These are phyloP conservation scores for Spinus olivaceus DNA, from an alignment of 2,797 vertebrate genomes.

Conservation along the genomic window DNA sequence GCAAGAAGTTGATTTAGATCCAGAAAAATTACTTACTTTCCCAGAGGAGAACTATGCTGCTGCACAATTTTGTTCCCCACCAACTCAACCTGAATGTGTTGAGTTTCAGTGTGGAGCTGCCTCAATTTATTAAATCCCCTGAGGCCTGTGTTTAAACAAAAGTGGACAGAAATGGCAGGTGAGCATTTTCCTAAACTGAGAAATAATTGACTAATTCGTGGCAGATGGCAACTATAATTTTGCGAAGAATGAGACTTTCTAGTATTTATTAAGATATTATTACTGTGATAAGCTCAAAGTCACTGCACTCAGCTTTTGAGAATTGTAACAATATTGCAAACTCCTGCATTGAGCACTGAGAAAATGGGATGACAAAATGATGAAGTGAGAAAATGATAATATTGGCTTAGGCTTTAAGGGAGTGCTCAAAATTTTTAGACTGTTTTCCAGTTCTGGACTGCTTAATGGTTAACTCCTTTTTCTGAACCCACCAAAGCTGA, in stretches of 20 bases:
- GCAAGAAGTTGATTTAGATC: not conserved
- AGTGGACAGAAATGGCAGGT: slow-evolving; percentile 16
- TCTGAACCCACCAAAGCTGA: not conserved
- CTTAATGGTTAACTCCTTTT: not conserved
- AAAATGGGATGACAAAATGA: not conserved
- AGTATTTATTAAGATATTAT: not conserved
- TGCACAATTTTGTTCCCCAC: not conserved
- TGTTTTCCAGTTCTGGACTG: not conserved
- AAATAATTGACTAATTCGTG: slow-evolving; percentile 34
- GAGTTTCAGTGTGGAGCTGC: not conserved
- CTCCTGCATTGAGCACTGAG: accelerated
- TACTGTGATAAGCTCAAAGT: not conserved
- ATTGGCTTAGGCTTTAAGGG: not conserved
- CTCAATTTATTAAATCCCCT: slow-evolving; percentile 13
- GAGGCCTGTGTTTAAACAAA: not conserved
- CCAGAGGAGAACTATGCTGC: not conserved
- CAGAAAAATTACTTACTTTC: not conserved
- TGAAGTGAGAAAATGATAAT: not conserved
- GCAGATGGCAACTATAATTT: not conserved
- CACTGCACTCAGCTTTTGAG: not conserved
- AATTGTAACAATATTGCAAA: not conserved
- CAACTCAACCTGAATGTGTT: not conserved
- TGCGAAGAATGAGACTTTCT: not conserved
- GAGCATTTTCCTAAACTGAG: not conserved
- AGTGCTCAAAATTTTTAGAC: not conserved